These are phyloP conservation scores for Naso thynnoides DNA, from an alignment of 2,797 vertebrate genomes.

Conservation along the genomic window DNA sequence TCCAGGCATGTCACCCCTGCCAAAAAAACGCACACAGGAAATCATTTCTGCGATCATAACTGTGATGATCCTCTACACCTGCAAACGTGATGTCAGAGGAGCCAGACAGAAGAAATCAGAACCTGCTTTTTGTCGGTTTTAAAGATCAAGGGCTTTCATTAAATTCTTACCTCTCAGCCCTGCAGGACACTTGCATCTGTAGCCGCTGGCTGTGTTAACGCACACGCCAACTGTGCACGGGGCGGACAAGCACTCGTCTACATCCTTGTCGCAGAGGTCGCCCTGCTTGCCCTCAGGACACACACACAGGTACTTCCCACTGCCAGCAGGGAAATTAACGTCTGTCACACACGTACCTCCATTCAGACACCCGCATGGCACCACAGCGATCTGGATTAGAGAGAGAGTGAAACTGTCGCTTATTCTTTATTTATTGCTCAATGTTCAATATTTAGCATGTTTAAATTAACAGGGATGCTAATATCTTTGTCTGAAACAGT, in stretches of 20 bases:
- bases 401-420: not conserved
- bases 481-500: too few species aligned
- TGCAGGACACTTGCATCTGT: constrained; percentile 78
- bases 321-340: constrained; percentile 85
- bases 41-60: not conserved
- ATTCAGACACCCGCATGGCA: constrained; percentile 83
- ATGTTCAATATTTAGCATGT: not conserved
- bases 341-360: constrained; percentile 85
- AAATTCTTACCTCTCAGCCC: constrained; percentile 77
- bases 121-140: not conserved
- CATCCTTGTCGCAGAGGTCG: constrained; percentile 77
- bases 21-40: constrained; percentile 16
- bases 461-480: not conserved
- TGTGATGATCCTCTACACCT: not conserved
- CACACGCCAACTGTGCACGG: constrained; percentile 78
- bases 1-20: constrained; percentile 83
- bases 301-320: constrained; percentile 86
- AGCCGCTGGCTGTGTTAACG: constrained; percentile 56
- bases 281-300: constrained; percentile 83
- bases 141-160: not conserved
- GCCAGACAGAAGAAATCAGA: not conserved
- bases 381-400: constrained; percentile 80
- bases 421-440: not conserved
- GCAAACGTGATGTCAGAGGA: not conserved
- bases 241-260: constrained; percentile 70